phyloP scores from a whole-genome alignment of 2,797 vertebrate genomes.

The Champsocephalus esox region DNA sequence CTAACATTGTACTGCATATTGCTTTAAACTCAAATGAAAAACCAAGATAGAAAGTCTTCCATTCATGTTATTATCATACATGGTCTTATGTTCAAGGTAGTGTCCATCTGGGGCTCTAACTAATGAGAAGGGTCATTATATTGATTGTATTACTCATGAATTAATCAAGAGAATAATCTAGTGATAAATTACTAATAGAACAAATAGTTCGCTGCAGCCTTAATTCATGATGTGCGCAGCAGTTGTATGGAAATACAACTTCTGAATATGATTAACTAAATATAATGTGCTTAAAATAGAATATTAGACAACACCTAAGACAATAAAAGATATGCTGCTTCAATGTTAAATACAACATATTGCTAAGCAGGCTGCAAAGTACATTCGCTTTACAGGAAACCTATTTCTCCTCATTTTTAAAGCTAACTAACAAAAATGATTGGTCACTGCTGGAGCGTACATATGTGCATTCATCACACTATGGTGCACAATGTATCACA shows the following conservation, averaged over 20 bases:
- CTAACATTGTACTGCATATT: background rate
- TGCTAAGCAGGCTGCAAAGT: slow-evolving; percentile 2
- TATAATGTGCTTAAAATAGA: background rate
- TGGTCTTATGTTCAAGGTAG: background rate
- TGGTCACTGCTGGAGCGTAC: background rate
- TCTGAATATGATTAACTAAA: background rate
- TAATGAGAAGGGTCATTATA: no score
- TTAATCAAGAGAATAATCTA: no score
- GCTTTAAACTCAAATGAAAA: slow-evolving; percentile 10
- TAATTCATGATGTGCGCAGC: no score
- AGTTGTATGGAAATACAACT: no score
- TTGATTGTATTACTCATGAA: no score
- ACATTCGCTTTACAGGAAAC: slow-evolving; percentile 4
- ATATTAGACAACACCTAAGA: background rate
- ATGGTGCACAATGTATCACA: slow-evolving; percentile 20
- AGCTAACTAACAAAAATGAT: background rate
- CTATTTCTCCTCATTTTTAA: background rate
- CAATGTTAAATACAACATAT: background rate
- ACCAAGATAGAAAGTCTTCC: background rate
- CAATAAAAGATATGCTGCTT: background rate
- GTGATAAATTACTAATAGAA: no score
- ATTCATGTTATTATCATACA: background rate
- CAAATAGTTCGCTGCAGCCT: no score
- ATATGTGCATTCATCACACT: slow-evolving; percentile 10
- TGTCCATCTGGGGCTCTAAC: background rate